Percentiles rank a stretch among this genome's conserved stretches.
phyloP scores from a whole-genome alignment of 2,113 vertebrate genomes.

The Stegastes partitus region DNA sequence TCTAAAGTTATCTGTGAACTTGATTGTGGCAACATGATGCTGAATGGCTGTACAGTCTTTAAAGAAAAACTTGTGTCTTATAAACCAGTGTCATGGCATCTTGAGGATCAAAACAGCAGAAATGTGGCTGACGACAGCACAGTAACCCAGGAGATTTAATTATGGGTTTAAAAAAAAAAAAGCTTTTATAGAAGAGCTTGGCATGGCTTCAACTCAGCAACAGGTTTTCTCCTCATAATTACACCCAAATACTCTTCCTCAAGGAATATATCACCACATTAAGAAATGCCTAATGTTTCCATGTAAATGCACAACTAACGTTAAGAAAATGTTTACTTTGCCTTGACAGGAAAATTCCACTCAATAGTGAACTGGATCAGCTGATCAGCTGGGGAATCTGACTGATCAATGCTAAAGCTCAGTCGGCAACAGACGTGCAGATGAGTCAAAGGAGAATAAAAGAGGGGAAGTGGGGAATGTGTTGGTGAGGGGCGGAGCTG shows the following conservation, averaged over 20 bases:
- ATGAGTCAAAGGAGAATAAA: constrained; percentile 40
- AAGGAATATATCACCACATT: constrained; percentile 11
- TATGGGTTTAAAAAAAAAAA: constrained; percentile 2
- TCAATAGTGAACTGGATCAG: not conserved
- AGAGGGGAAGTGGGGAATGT: constrained; percentile 48
- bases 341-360: too few relatives aligned
- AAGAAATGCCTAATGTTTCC: constrained; percentile 16
- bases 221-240: constrained; percentile 14
- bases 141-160: not conserved
- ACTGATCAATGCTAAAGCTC: constrained; percentile 41
- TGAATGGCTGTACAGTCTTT: too few relatives aligned
- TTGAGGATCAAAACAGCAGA: not conserved
- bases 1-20: not conserved
- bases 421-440: constrained; percentile 19
- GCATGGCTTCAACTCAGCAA: constrained; percentile 7
- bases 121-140: not conserved
- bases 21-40: too few relatives aligned
- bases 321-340: too few relatives aligned
- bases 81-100: too few relatives aligned
- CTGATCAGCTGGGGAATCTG: constrained; percentile 11
- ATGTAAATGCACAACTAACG: constrained; percentile 19
- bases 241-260: constrained; percentile 20
- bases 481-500: constrained; percentile 38
- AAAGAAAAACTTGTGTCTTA: too few relatives aligned
- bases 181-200: not conserved